A percentile compares a stretch with the other conserved stretches of the same genome.
These are phyloP conservation scores for Propsilocerus akamusi DNA, from an alignment of 1,140 invertebrate genomes.

Conservation along the genomic window DNA sequence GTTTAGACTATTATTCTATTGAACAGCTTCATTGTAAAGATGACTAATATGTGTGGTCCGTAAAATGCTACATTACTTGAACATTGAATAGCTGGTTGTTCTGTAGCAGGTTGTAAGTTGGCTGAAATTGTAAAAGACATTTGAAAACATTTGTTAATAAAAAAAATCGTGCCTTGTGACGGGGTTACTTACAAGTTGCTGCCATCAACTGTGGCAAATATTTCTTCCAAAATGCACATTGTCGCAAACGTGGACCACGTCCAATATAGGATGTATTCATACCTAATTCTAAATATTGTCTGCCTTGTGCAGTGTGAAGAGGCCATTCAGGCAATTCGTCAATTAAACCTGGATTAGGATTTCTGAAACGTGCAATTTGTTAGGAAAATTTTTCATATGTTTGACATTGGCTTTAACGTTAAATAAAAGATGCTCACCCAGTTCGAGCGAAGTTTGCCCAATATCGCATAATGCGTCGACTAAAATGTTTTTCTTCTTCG, in stretches of 20 bases:
- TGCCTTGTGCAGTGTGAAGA: conserved; percentile 55
- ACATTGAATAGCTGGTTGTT: background rate
- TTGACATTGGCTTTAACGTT: background rate
- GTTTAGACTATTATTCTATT: too few relatives aligned
- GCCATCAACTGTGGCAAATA: conserved; percentile 76
- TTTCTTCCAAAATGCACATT: conserved; percentile 93
- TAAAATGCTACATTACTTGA: background rate
- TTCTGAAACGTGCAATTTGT: conserved; percentile 23
- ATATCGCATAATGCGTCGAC: conserved; percentile 77
- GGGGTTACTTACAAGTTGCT: conserved; percentile 37
- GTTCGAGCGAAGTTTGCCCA: conserved; percentile 93
- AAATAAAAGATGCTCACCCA: conserved; percentile 40
- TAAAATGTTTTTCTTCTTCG: conserved; percentile 58
- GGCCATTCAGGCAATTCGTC: conserved; percentile 47
- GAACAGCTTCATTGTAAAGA: background rate
- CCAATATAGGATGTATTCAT: conserved; percentile 64
- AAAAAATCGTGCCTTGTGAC: background rate
- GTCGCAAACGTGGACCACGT: conserved; percentile 64
- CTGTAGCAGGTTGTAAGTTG: background rate
- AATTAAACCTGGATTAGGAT: conserved; percentile 36
- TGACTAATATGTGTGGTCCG: background rate
- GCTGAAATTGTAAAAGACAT: background rate
- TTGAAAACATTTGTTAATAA: background rate
- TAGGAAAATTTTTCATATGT: background rate
- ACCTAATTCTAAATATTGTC: conserved; percentile 71